Evolutionary conservation across 1,140 invertebrate genomes (phyloP), one percentile per base, ranked within the genome.

Genomic region (Bombus confusus): DNA sequence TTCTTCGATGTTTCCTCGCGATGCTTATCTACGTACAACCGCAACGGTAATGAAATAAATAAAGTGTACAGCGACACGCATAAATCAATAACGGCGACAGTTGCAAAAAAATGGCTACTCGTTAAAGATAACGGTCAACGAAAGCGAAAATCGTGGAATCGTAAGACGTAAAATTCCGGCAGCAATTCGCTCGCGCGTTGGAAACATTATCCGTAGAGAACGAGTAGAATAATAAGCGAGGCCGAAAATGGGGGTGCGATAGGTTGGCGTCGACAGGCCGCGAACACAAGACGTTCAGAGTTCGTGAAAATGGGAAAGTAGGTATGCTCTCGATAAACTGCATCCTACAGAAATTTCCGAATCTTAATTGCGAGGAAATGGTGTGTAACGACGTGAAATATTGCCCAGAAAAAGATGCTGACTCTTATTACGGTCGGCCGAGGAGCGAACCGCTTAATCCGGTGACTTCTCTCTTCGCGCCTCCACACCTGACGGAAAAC

Each of bases 361-460:
- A 93, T 93, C 92, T 93, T 94, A 94, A 94, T 94, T 94, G 92
- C 91, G 88, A 86, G 86, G 90, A 93, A 94, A 94, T 93, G 92
- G 93, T 87, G 91, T 93, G 93, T 93, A 94, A 94, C 92, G 92
- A 88, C 88, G 89, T 94, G 88, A 94, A 93, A 93, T 94, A 94
- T 94, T 94, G 87, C 78, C 86, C 59, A 88, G 86, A 94, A 92
- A 94, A 94, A 94, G 92, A 93, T 93, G 93, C 93, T 94, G 94
- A 94, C 92, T 94, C 91, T 92, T 93, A 93, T 93, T 93, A 94
- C 90, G 75, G 88, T 74, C 57, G 81, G 73, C 47, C 78, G 83
- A 84, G 73, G 84, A 86, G 86, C 87, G 80, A 91, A 91, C 75
- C 92, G 92, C 92, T 93, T 94, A 94, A 94, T 94, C 92, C 91